Evolutionary conservation across 2,888 invertebrate species (phyloP).

Genomic region (Spisula subtruncata): DNA sequence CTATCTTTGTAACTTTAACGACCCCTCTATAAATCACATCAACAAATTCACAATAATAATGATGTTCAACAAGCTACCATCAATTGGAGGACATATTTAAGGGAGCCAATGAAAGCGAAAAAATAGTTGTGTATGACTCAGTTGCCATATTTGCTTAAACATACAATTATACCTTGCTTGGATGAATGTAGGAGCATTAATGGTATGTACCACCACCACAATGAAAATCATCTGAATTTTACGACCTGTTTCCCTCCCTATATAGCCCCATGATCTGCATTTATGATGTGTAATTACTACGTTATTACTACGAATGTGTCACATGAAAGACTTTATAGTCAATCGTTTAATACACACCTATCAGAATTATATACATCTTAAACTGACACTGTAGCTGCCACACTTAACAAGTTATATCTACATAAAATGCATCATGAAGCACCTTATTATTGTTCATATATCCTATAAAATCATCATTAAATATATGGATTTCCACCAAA

Average conservation of each 20-base stretch:
- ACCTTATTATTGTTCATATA: neutral
- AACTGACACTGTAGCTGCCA: slow-evolving; percentile 1
- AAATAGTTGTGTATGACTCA: neutral
- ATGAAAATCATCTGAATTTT: slow-evolving; percentile 3
- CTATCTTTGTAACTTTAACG: neutral
- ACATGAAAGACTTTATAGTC: slow-evolving; percentile 32
- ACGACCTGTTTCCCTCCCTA: neutral
- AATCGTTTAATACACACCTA: slow-evolving; percentile 22
- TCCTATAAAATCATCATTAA: neutral
- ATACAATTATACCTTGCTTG: neutral
- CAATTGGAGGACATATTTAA: neutral
- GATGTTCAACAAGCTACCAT: neutral
- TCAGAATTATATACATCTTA: slow-evolving; percentile 5
- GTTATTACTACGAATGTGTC: slow-evolving; percentile 25
- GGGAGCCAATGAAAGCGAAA: neutral
- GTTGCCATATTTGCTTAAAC: neutral
- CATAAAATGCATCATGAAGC: slow-evolving; percentile 23
- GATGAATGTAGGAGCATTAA: neutral
- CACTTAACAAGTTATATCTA: slow-evolving; percentile 19
- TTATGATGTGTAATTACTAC: slow-evolving; percentile 32
- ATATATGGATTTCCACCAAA: slow-evolving; percentile 9
- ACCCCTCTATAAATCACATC: slow-evolving; percentile 14
- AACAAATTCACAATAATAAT: slow-evolving; percentile 4
- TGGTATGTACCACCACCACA: neutral
- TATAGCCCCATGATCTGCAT: neutral